phyloP scores from a whole-genome alignment of 1,140 invertebrate genomes.

The Drosophila dunni region DNA sequence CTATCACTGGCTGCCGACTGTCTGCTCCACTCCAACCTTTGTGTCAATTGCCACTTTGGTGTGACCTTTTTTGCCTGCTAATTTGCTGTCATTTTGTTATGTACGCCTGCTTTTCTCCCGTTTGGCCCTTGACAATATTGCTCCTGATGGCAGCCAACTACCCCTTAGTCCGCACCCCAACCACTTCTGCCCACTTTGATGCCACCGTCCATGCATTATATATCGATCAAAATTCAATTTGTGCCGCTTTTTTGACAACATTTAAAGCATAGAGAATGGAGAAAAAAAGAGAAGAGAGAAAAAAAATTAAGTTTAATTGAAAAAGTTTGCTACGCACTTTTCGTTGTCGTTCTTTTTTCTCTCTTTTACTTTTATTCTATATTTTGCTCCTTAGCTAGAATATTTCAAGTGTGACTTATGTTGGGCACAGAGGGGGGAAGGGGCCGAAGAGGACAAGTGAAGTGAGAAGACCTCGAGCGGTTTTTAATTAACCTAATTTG shows the following conservation, averaged over 20 bases:
- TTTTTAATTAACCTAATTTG: slow-evolving; percentile 83
- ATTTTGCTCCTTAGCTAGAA: slow-evolving; percentile 22
- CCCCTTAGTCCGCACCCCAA: slow-evolving; percentile 12
- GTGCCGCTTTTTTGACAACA: slow-evolving; percentile 72
- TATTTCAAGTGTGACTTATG: slow-evolving; percentile 52
- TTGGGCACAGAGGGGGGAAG: slow-evolving; percentile 11
- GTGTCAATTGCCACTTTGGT: slow-evolving; percentile 54
- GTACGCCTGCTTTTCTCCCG: background rate
- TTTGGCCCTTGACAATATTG: slow-evolving; percentile 10
- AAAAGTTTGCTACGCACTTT: slow-evolving; percentile 79
- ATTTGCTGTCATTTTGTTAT: slow-evolving; percentile 80
- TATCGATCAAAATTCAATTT: slow-evolving; percentile 83
- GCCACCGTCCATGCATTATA: slow-evolving; percentile 62
- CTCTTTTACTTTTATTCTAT: slow-evolving; percentile 31
- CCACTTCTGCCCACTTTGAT: background rate
- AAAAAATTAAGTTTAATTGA: slow-evolving; percentile 78
- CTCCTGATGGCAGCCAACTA: slow-evolving; percentile 31
- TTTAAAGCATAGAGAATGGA: slow-evolving; percentile 45
- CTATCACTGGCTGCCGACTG: background rate
- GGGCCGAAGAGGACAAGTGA: background rate
- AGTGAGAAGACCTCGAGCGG: slow-evolving; percentile 65
- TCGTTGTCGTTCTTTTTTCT: slow-evolving; percentile 43
- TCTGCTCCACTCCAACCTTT: background rate
- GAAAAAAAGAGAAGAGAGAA: slow-evolving; percentile 34
- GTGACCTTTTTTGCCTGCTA: slow-evolving; percentile 71